Evolutionary conservation across 1,140 invertebrate genomes (phyloP).

Genomic region (Drosophila albomicans): DNA sequence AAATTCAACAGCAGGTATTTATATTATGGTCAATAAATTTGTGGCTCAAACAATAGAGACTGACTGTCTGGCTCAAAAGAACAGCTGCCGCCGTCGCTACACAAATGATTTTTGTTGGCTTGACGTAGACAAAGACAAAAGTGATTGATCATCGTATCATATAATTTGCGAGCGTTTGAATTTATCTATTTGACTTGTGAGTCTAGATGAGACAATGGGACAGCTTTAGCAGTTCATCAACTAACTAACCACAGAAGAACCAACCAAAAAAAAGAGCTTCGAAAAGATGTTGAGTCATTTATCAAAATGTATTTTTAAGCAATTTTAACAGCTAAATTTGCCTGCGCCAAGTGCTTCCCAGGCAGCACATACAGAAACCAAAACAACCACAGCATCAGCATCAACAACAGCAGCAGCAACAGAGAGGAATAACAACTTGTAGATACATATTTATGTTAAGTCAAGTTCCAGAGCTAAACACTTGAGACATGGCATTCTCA

Average conservation of each 20-base stretch:
- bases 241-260: slow-evolving; percentile 12
- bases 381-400: slow-evolving; percentile 9
- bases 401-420: slow-evolving; percentile 12
- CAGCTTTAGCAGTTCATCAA: slow-evolving; percentile 47
- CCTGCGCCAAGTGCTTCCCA: slow-evolving; percentile 59
- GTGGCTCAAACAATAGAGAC: slow-evolving; percentile 24
- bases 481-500: slow-evolving; percentile 61
- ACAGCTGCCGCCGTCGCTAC: slow-evolving; percentile 3
- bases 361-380: slow-evolving; percentile 53
- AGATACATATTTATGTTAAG: slow-evolving; percentile 59
- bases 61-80: not conserved
- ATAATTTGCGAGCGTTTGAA: slow-evolving; percentile 66
- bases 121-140: slow-evolving; percentile 15
- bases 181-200: slow-evolving; percentile 65
- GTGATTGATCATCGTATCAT: slow-evolving; percentile 67
- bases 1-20: slow-evolving; percentile 18
- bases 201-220: slow-evolving; percentile 49
- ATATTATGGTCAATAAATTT: slow-evolving; percentile 32
- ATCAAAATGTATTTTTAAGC: slow-evolving; percentile 69
- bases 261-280: not conserved
- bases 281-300: slow-evolving; percentile 65
- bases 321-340: slow-evolving; percentile 75
- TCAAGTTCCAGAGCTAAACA: slow-evolving; percentile 54
- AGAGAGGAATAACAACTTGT: slow-evolving; percentile 23
- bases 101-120: not conserved